Conservation (phyloP, 2,113 vertebrate genomes). For the Cyanoramphus novaezelandiae region DNA sequence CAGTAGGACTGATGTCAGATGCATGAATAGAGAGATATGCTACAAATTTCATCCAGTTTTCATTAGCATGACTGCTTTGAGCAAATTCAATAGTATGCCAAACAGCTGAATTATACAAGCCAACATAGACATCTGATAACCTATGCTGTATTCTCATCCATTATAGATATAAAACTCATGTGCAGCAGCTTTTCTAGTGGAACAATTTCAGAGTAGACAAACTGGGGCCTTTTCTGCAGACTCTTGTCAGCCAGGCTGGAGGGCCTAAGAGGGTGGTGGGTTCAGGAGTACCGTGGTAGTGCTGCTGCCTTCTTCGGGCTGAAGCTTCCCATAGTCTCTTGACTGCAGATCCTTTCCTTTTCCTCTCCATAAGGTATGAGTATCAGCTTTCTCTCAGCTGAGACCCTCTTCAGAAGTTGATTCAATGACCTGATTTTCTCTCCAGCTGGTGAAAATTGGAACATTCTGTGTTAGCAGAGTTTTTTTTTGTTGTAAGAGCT, state of each 20-base stretch:
- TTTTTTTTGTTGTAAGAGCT: background rate
- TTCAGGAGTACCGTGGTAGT: fast-evolving
- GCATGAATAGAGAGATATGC: background rate
- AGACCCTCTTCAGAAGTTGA: background rate
- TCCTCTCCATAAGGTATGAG: background rate
- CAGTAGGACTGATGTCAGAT: background rate
- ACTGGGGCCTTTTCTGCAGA: background rate
- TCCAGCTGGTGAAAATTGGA: background rate
- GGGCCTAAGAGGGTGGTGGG: fast-evolving
- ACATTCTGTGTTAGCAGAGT: background rate
- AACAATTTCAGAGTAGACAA: background rate
- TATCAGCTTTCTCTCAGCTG: background rate
- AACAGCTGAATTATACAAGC: background rate
- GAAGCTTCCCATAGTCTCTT: background rate
- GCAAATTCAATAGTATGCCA: background rate
- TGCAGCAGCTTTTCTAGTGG: background rate
- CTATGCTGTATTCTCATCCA: fast-evolving
- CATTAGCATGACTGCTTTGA: background rate
- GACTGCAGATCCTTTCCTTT: background rate
- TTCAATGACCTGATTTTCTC: background rate
- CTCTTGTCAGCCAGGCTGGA: background rate
- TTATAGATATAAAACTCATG: background rate
- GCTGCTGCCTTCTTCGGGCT: fast-evolving
- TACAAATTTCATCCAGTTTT: background rate
- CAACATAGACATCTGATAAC: background rate